Conservation (phyloP, 2,888 invertebrate species). For the Mechanitis messenoides region DNA sequence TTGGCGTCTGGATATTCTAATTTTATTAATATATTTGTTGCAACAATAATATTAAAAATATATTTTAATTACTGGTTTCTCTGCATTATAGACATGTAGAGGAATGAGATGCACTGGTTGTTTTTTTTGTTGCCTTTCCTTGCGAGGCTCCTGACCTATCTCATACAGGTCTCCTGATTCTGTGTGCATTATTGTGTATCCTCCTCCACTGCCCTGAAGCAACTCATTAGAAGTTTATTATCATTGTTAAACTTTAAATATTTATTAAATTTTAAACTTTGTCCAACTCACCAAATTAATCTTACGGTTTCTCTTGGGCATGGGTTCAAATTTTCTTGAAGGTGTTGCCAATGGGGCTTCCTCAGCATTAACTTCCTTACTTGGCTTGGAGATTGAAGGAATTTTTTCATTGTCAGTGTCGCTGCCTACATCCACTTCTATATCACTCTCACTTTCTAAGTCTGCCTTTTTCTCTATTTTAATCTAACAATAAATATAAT, state of each 20-base stretch:
- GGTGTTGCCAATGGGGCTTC: constrained; percentile 55
- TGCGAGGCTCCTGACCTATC: constrained; percentile 55
- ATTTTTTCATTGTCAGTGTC: constrained; percentile 64
- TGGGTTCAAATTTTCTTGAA: constrained; percentile 59
- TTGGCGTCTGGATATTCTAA: too few species aligned
- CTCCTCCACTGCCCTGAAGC: constrained; percentile 77
- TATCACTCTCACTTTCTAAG: constrained; percentile 72
- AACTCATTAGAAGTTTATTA: background rate
- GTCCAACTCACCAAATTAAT: constrained; percentile 64
- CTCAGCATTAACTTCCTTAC: constrained; percentile 23
- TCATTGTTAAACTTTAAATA: constrained; percentile 7
- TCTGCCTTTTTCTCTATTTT: constrained; percentile 71
- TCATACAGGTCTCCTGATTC: constrained; percentile 75
- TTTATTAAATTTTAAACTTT: too few species aligned
- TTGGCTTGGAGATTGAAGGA: background rate
- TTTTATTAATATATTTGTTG: too few species aligned
- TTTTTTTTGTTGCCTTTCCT: constrained; percentile 55
- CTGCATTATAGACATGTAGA: constrained; percentile 76
- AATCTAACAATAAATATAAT: constrained; percentile 45
- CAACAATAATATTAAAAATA: background rate
- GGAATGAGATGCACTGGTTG: constrained; percentile 76
- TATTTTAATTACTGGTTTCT: constrained; percentile 70
- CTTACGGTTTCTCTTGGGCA: constrained; percentile 71
- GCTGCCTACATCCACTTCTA: constrained; percentile 78
- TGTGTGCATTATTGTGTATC: constrained; percentile 80